Conservation (phyloP, 2,797 vertebrate genomes). For the Phylloscopus collybita region DNA sequence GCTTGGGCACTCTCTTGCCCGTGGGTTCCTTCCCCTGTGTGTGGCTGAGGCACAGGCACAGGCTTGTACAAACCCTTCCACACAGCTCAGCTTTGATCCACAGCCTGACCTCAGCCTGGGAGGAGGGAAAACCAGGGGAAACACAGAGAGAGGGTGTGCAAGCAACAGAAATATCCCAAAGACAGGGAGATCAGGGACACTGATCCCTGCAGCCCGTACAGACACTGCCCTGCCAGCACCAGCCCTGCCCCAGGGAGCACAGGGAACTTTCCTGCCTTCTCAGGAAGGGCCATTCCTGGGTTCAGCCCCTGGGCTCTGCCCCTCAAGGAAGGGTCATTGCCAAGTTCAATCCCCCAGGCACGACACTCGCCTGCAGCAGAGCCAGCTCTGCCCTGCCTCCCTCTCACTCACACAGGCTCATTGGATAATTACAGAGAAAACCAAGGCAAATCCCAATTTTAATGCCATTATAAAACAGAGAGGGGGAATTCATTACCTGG, state of each 20-base stretch:
- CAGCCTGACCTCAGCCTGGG: not conserved
- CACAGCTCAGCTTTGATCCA: not conserved
- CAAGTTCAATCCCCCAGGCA: not conserved
- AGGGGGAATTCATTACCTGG: constrained; percentile 72
- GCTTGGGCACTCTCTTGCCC: not conserved
- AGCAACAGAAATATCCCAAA: not conserved
- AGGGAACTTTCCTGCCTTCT: not conserved
- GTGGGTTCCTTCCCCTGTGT: fast-evolving
- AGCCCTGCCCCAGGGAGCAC: not conserved
- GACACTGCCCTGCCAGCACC: not conserved
- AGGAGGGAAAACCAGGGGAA: not conserved
- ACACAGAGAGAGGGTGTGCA: not conserved
- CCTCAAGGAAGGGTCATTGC: not conserved
- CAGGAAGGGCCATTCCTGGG: not conserved
- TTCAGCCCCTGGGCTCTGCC: not conserved
- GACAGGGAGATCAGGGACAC: not conserved
- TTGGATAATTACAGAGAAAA: constrained; percentile 64
- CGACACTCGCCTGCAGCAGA: not conserved
- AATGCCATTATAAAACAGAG: constrained; percentile 70
- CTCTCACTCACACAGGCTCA: constrained; percentile 19
- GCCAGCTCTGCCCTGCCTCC: constrained; percentile 29
- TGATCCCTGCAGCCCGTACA: not conserved
- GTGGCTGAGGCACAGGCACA: not conserved
- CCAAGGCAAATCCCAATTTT: constrained; percentile 66
- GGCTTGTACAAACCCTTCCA: not conserved